Percentiles rank a stretch among this genome's conserved stretches.
These are phyloP conservation scores for Melipona bicolor DNA, from an alignment of 2,888 invertebrate genomes.

Conservation along the genomic window DNA sequence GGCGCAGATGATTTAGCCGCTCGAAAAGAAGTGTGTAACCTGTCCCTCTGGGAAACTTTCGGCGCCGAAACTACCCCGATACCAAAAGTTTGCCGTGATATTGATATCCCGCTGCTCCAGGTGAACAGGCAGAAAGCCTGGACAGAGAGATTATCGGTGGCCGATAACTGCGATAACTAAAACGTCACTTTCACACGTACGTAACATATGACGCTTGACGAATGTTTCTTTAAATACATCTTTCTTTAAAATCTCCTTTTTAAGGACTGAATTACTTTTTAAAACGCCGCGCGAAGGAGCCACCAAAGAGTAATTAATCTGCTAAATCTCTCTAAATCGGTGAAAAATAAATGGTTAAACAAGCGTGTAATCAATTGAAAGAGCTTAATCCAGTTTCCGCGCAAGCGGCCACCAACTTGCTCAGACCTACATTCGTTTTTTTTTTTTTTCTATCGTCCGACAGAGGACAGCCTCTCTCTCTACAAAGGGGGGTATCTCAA, in stretches of 20 bases:
- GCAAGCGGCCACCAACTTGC: background rate
- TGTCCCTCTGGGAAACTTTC: slow-evolving; percentile 10
- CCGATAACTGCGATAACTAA: no score
- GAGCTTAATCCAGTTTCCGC: background rate
- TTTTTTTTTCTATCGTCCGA: background rate
- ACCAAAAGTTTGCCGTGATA: background rate
- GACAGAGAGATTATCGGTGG: no score
- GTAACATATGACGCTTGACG: no score
- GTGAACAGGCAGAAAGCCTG: background rate
- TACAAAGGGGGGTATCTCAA: slow-evolving; percentile 25
- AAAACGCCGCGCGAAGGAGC: background rate
- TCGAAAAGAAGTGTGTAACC: slow-evolving; percentile 9
- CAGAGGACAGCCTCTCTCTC: slow-evolving; percentile 11
- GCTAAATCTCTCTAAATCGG: background rate
- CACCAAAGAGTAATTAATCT: background rate
- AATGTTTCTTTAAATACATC: no score
- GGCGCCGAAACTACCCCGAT: no score
- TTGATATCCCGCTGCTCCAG: background rate
- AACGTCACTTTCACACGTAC: no score
- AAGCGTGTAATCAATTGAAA: background rate
- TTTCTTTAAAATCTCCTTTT: no score
- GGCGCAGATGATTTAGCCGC: slow-evolving; percentile 39
- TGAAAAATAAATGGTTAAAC: no score
- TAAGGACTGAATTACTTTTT: no score
- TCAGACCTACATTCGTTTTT: slow-evolving; percentile 3